Evolutionary conservation across 2,113 vertebrate species (phyloP).

Genomic region (Marmota flaviventris): DNA sequence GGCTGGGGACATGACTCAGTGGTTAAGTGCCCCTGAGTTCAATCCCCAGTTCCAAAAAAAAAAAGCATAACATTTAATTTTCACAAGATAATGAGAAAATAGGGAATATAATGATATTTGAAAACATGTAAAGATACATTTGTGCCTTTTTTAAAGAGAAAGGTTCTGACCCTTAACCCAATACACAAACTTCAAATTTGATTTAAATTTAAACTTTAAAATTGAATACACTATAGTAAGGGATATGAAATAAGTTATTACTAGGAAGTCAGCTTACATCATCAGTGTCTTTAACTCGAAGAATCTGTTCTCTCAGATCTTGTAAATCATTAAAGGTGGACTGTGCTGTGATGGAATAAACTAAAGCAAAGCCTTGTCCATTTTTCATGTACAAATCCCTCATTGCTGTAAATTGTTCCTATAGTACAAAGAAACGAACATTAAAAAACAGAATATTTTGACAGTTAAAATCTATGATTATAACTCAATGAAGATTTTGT

Average conservation of each 20-base stretch:
- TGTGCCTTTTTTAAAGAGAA: conserved; percentile 26
- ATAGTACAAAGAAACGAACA: conserved; percentile 63
- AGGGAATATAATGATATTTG: neutral
- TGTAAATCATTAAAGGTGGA: conserved; percentile 94
- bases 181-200: neutral
- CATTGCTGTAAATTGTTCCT: conserved; percentile 94
- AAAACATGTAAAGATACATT: neutral
- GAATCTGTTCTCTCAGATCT: conserved; percentile 93
- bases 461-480: conserved; percentile 59
- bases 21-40: too few relatives aligned
- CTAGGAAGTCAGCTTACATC: conserved; percentile 88
- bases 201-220: conserved; percentile 53
- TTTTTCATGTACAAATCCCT: conserved; percentile 94
- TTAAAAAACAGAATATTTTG: conserved; percentile 50
- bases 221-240: neutral
- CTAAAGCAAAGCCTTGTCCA: conserved; percentile 93
- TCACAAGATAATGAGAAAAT: neutral
- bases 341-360: conserved; percentile 94
- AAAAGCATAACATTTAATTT: conserved; percentile 43
- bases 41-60: too few relatives aligned
- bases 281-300: conserved; percentile 94
- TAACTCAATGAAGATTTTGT: neutral
- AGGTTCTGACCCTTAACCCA: neutral
- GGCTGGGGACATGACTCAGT: too few relatives aligned
- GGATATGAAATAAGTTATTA: conserved; percentile 34